A percentile compares a stretch with the other conserved stretches of the same genome.
phyloP scores from a whole-genome alignment of 1,140 invertebrate species.

The Daktulosphaira vitifoliae region DNA sequence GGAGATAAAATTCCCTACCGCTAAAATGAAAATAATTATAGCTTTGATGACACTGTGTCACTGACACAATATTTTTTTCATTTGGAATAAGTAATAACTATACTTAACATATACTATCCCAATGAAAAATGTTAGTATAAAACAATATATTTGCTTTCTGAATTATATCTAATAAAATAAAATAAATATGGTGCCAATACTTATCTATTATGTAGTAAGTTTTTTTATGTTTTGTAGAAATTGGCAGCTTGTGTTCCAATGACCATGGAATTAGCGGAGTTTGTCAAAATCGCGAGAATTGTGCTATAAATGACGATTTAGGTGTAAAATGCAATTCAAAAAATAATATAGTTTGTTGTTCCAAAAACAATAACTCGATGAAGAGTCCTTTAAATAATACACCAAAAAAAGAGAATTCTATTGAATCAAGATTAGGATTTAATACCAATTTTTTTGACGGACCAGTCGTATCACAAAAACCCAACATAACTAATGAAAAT shows the following conservation, averaged over 20 bases:
- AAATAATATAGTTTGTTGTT: conserved; percentile 8
- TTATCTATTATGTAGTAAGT: too few species aligned
- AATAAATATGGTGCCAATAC: too few species aligned
- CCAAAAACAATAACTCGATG: background rate
- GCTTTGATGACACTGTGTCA: too few species aligned
- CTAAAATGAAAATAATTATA: too few species aligned
- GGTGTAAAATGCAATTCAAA: conserved; percentile 1
- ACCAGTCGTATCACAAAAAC: background rate
- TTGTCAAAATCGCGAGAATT: conserved; percentile 6
- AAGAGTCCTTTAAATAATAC: background rate
- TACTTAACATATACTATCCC: too few species aligned
- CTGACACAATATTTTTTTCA: too few species aligned
- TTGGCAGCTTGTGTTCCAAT: conserved; percentile 12
- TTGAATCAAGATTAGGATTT: conserved; percentile 1
- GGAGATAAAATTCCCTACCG: too few species aligned
- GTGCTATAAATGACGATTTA: background rate
- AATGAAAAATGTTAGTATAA: too few species aligned
- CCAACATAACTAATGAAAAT: background rate
- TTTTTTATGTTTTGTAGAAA: too few species aligned
- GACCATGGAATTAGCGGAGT: conserved; percentile 1
- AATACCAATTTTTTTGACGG: conserved; percentile 11
- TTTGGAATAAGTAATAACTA: too few species aligned
- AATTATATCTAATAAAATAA: too few species aligned
- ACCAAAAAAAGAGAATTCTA: background rate
- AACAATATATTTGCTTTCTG: too few species aligned